These are phyloP conservation scores for Clitarchus hookeri DNA, from an alignment of 2,888 invertebrate species.

Conservation along the genomic window DNA sequence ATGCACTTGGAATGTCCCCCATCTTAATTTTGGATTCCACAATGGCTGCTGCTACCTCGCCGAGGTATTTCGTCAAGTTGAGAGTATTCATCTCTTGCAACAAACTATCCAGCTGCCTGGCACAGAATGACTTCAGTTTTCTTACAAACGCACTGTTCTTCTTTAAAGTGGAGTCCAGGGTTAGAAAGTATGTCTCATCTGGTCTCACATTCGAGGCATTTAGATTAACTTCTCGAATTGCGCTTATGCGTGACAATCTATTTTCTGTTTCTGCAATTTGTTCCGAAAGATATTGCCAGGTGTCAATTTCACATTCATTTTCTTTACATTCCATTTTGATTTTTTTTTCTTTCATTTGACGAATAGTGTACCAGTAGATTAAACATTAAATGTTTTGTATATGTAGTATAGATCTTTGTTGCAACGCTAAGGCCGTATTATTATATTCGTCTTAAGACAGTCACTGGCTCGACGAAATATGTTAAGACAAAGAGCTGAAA, in stretches of 20 bases:
- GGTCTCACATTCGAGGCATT: slow-evolving; percentile 57
- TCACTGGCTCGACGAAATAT: no score
- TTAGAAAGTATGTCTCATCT: slow-evolving; percentile 81
- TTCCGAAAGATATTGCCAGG: not conserved
- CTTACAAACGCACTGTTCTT: slow-evolving; percentile 98
- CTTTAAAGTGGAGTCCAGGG: slow-evolving; percentile 93
- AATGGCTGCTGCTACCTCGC: slow-evolving; percentile 89
- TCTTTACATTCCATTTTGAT: not conserved
- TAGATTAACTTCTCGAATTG: not conserved
- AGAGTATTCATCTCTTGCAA: slow-evolving; percentile 83
- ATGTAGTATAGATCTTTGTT: no score
- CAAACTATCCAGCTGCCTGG: slow-evolving; percentile 78
- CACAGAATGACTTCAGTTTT: slow-evolving; percentile 89
- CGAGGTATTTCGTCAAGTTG: slow-evolving; percentile 95
- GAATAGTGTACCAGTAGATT: no score
- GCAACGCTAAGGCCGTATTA: no score
- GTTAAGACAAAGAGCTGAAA: no score
- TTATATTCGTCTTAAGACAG: no score
- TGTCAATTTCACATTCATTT: not conserved
- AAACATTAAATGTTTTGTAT: no score
- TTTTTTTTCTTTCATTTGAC: no score
- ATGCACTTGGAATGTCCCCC: slow-evolving; percentile 88
- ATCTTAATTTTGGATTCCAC: slow-evolving; percentile 95
- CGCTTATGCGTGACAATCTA: not conserved
- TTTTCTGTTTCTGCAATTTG: not conserved